Percentiles rank a stretch among this genome's conserved stretches.
phyloP scores from a whole-genome alignment of 2,888 invertebrate species.

The Agriopis leucophaearia region DNA sequence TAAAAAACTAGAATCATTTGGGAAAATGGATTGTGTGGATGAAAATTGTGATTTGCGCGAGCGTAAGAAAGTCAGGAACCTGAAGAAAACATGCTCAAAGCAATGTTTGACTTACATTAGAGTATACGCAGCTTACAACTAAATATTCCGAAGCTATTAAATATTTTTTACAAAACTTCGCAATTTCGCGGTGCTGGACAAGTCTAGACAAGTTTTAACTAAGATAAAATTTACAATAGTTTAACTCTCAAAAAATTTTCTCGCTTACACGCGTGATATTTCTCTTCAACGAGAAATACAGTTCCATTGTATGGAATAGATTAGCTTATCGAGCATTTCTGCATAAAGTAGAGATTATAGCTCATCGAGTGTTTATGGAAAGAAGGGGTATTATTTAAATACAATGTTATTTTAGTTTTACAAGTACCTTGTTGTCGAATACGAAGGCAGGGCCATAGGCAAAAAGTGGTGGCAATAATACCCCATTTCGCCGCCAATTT shows the following conservation, averaged over 20 bases:
- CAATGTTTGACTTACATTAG: constrained; percentile 13
- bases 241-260: too few relatives aligned
- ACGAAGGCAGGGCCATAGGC: neutral
- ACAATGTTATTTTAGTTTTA: neutral
- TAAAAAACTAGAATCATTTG: neutral
- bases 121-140: constrained; percentile 23
- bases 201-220: too few relatives aligned
- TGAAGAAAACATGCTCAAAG: neutral
- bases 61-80: neutral
- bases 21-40: neutral
- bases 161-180: too few relatives aligned
- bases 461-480: neutral
- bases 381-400: neutral
- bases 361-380: neutral
- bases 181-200: too few relatives aligned
- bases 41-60: neutral
- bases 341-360: too few relatives aligned
- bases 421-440: neutral
- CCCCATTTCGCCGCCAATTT: neutral
- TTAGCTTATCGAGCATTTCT: too few relatives aligned
- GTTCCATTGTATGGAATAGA: too few relatives aligned
- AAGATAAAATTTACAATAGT: too few relatives aligned
- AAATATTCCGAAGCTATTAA: neutral
- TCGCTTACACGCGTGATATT: too few relatives aligned
- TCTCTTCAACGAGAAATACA: too few relatives aligned